Base-by-base conservation (phyloP, 2,797 vertebrate species). In the Peromyscus aztecus region DNA sequence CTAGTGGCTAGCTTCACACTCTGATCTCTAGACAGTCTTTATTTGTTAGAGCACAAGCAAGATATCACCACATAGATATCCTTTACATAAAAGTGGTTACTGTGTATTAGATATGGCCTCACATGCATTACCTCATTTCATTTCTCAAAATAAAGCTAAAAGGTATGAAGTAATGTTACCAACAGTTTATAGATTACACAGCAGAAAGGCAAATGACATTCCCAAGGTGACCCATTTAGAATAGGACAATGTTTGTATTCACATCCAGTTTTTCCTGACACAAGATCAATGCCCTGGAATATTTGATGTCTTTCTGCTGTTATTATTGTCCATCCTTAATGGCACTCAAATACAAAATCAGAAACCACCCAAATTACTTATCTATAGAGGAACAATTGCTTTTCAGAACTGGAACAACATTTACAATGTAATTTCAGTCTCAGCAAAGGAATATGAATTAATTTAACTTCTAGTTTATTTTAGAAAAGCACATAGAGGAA, bases 401-500 rank as follows among this genome's bases (percentile, higher is more conserved):
- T 84, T 91, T 93, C 40, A 63, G 24, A 91, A 57, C 61, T 78
- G 27, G 4, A 84, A 90, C 40, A 69, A 37, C 90, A 13, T 81
- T 95, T 83, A 40, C 13, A 92, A 71, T 84, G 11, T 87, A 89
- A 83, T 13, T 78, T 87, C 82, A 49, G 49, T 73, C 34, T 90
- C 57, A 73, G 14, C 43, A 94, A 90, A 94, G 19, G 19, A 94
- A 94, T 76, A 49, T 81, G 73, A 94, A 78, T 69, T 67, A 86
- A 73, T 86, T 88, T 96, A 94, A 89, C 67, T 94, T 93, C 76
- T 16, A 49, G 29, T 57, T 46, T 94, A 23, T 93, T 37, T 89
- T 85, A n/a, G 19, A 29, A 91, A 96, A 97, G 89, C 17, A 95
- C 6, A 84, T 71, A 91, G 16, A 88, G 59, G 85, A 95, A 89